Evolutionary conservation across 2,797 vertebrate species (phyloP), one percentile per base, ranked within the genome.

Genomic region (Hypotaenidia philippensis): DNA sequence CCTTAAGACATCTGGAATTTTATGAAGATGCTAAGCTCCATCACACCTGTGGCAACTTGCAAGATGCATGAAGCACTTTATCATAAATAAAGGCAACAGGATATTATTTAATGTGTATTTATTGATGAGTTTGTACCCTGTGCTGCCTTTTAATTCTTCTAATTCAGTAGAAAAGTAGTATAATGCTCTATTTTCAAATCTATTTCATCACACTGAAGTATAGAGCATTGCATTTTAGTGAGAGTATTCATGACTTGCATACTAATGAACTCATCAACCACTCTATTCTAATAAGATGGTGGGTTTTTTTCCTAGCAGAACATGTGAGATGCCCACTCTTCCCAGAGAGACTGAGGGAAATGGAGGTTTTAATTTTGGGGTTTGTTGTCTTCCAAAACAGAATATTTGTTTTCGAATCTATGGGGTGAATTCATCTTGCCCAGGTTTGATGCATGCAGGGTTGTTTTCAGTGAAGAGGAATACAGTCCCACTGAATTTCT

Each of bases 361-460:
- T 0, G n/a, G 9, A 56, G 15, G 4, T 83, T 71, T 50, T 21
- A 11, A 10, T 87, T 68, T 55, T 31, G 19, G 1, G 0, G 52
- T 89, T 66, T 53, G 16, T 40, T 66, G 3, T 41, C 55, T 34
- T 83, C 41, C 13, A 72, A 27, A 64, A 77, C 25, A 21, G 15
- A 60, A 41, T 22, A 4, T 14, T 27, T 2, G 10, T 45, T 61
- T 41, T 21, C 45, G 44, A 83, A 26, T 89, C 34, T 4, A 6
- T 13, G 15, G 14, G 13, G 8, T 80, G 10, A 14, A 7, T 63
- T 80, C 11, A 20, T 52, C 25, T 66, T 0, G 0, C 16, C 31
- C 55, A 21, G 22, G 22, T 53, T 26, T 80, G 49, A 49, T 26
- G 23, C 34, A 25, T 53, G 40, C 11, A 50, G 44, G 10, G 6